Conservation (phyloP, 2,888 invertebrate species). For the Antheraea yamamai region DNA sequence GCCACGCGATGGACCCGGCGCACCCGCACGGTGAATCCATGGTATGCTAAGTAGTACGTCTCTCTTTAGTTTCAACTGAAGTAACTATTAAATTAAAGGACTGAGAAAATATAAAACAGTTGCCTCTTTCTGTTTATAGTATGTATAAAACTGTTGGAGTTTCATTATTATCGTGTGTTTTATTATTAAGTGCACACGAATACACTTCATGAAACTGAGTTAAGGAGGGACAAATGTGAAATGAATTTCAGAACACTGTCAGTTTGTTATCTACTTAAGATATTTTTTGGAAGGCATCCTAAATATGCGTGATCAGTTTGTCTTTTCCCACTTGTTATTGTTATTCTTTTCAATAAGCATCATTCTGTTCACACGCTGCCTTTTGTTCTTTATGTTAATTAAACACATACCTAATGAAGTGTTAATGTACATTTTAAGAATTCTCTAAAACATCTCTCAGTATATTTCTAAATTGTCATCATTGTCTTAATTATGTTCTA, state of each 20-base stretch:
- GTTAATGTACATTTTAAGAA: neutral
- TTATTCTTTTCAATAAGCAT: neutral
- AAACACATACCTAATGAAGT: too few relatives aligned
- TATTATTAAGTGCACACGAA: neutral
- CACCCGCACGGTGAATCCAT: too few relatives aligned
- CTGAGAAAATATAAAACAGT: too few relatives aligned
- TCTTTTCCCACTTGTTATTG: neutral
- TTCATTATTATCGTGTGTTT: neutral
- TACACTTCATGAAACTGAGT: neutral
- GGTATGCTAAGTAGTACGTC: too few relatives aligned
- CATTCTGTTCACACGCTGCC: neutral
- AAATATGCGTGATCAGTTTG: neutral
- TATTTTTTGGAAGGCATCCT: too few relatives aligned
- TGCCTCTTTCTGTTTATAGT: too few relatives aligned
- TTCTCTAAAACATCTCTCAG: neutral
- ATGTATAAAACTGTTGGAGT: neutral
- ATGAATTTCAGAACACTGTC: neutral
- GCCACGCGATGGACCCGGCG: too few relatives aligned
- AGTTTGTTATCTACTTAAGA: neutral
- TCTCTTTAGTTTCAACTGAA: too few relatives aligned
- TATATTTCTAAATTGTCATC: neutral
- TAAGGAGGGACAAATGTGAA: neutral
- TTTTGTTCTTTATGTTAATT: neutral
- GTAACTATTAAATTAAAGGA: too few relatives aligned
- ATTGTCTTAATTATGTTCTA: neutral